Conservation (phyloP, 2,888 invertebrate species). For the Cenopis cana region DNA sequence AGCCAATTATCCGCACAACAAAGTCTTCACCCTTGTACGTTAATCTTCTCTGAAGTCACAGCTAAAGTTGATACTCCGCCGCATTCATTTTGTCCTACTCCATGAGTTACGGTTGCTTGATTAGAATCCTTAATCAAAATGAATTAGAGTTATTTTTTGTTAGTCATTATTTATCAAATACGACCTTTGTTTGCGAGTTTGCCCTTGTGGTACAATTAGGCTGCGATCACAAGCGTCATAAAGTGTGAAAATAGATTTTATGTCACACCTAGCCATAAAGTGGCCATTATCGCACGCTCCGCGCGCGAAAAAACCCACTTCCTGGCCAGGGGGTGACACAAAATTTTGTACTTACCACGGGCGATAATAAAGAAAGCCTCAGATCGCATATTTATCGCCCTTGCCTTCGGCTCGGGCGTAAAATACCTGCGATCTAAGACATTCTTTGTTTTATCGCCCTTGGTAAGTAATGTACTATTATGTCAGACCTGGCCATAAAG, state of each 20-base stretch:
- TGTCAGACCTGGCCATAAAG: no score
- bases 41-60: conserved; percentile 12
- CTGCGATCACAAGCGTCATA: conserved; percentile 11
- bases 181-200: background rate
- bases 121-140: background rate
- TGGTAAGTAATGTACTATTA: no score
- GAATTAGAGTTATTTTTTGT: background rate
- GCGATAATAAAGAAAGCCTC: no score
- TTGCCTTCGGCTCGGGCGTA: no score
- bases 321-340: no score
- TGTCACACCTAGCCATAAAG: no score
- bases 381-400: no score
- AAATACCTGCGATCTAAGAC: no score
- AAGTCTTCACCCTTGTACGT: background rate
- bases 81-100: background rate
- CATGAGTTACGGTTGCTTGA: background rate
- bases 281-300: no score
- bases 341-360: no score
- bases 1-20: conserved; percentile 11
- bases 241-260: conserved; percentile 18
- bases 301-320: no score
- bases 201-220: conserved; percentile 8
- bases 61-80: conserved; percentile 7
- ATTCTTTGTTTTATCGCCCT: no score
- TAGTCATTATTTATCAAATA: background rate